phyloP scores from a whole-genome alignment of 2,888 invertebrate genomes.

The Idaea aversata region DNA sequence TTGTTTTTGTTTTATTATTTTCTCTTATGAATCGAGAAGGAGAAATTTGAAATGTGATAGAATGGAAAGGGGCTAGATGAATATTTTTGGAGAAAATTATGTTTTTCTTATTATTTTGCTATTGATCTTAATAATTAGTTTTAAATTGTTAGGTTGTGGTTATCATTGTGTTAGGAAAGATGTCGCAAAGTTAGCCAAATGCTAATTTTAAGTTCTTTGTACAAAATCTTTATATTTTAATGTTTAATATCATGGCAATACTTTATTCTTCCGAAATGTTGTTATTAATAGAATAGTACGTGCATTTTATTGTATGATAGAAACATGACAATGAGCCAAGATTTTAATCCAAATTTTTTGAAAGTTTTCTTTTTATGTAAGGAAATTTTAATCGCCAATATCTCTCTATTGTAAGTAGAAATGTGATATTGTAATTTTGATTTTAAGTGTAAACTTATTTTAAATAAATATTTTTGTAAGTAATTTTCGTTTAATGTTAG shows the following conservation, averaged over 20 bases:
- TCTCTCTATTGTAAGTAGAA: conserved; percentile 81
- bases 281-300: conserved; percentile 51
- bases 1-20: conserved; percentile 60
- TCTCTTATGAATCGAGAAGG: conserved; percentile 50
- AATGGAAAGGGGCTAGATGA: conserved; percentile 50
- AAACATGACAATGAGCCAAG: conserved; percentile 63
- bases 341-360: conserved; percentile 55
- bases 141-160: conserved; percentile 74
- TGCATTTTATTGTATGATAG: conserved; percentile 58
- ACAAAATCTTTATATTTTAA: conserved; percentile 53
- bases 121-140: conserved; percentile 48
- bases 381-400: conserved; percentile 64
- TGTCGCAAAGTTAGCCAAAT: conserved; percentile 74
- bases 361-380: conserved; percentile 51
- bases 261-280: conserved; percentile 73
- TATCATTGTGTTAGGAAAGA: conserved; percentile 47
- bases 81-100: conserved; percentile 63
- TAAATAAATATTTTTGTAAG: conserved; percentile 78
- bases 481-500: conserved; percentile 68
- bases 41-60: conserved; percentile 67
- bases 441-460: conserved; percentile 76
- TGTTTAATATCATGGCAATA: conserved; percentile 64
- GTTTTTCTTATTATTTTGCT: conserved; percentile 60
- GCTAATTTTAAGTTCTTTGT: conserved; percentile 66
- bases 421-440: conserved; percentile 80